Evolutionary conservation across 2,113 vertebrate species (phyloP), one percentile per base, ranked within the genome.

Genomic region (Myodes glareolus): DNA sequence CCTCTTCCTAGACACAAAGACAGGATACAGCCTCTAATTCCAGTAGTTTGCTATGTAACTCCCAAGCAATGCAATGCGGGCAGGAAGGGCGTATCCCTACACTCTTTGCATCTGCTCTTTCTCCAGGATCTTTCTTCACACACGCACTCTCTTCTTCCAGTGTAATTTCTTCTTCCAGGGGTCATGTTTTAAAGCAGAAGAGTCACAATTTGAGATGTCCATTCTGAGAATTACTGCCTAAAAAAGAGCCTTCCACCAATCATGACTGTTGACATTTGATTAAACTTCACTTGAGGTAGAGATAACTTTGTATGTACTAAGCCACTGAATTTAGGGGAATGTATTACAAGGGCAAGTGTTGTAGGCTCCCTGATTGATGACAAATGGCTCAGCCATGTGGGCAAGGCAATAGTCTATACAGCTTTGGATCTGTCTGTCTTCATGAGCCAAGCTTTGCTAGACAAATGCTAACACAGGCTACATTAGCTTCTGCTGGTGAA

Each of bases 181-280:
- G 82, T 65, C 42, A 39, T 73, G 47, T 81, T 36, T 93, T 36
- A 58, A 94, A 85, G 92, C 16, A 7, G 42, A 14, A 36, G 50
- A 84, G 16, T n/a, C 58, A 76, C 1, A 86, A n/a, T 25, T 95
- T 92, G 47, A 93, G 73, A 68, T 63, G 19, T 33, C 12, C 36
- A 39, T 8, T 80, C 61, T 84, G 39, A 58, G 21, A 88, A 81
- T 68, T 88, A 50, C 29, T 88, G 23, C 58, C 90, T 95, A 45
- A 50, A 31, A 9, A 95, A 90, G 39, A 88, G 1, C 23, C 25
- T 92, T 23, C 42, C 10, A 52, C 9, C 1, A 92, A 52, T 72
- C 70, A 96, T 75, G 27, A 92, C 90, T 39, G 86, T n/a, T 67
- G 94, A 92, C 55, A 94, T 47, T 47, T 92, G 80, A 75, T 90